These are phyloP conservation scores for Odontothrips loti DNA, from an alignment of 2,888 invertebrate genomes.

Conservation along the genomic window DNA sequence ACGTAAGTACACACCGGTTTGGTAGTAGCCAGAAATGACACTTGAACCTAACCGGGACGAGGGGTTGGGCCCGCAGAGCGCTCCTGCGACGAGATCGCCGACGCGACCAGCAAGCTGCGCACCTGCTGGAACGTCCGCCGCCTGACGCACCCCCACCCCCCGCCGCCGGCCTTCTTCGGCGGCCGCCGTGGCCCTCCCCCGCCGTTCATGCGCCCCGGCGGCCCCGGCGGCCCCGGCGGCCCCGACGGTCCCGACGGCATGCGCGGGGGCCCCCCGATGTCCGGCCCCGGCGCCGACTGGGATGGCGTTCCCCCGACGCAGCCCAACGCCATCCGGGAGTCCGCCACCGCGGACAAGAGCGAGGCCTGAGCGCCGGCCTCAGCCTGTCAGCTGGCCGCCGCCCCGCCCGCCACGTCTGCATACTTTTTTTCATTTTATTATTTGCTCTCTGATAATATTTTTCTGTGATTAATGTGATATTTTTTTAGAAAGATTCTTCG, in stretches of 20 bases:
- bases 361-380: background rate
- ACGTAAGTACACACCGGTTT: background rate
- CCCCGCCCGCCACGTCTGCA: no score
- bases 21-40: background rate
- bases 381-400: no score
- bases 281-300: background rate
- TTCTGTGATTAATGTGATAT: no score
- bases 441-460: no score
- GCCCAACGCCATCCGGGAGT: background rate
- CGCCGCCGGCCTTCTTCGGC: conserved; percentile 6
- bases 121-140: background rate
- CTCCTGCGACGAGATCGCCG: background rate
- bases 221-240: background rate
- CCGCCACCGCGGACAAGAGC: background rate
- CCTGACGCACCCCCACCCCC: background rate
- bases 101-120: background rate
- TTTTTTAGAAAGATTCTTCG: no score
- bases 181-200: conserved; percentile 2
- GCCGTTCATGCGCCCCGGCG: conserved; percentile 1
- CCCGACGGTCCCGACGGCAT: background rate
- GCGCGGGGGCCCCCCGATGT: background rate
- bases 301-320: background rate
- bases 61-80: background rate
- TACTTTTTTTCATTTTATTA: no score
- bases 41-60: no score